Evolutionary conservation across 2,797 vertebrate genomes (phyloP), one percentile per base, ranked within the genome.

Genomic region (Pseudochaenichthys georgianus): DNA sequence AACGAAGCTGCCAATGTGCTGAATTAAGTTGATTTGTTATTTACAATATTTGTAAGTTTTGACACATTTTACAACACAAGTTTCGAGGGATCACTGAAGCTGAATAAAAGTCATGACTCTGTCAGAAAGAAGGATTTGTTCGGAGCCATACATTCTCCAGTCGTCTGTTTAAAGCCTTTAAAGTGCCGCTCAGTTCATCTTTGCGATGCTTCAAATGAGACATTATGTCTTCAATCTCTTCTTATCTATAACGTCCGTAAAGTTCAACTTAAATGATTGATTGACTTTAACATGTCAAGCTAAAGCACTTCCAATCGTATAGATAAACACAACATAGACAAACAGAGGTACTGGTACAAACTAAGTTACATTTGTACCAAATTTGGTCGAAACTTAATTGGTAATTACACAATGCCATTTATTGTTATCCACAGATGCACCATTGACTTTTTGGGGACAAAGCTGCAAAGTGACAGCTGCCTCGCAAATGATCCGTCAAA

Each of bases 151-250:
- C 75, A 77, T 46, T 23, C 52, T 65, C 13, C 31, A 13, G 16
- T 19, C 3, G 21, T 47, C 55, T 38, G 1, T 38, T 69, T 64
- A 64, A 41, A 57, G 10, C 6, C 19, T 64, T 75, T 68, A 53
- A 73, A 53, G 53, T 55, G 42, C 47, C 21, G 71, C 67, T 54
- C 45, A 34, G 52, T 73, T 53, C 28, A 45, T 66, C 62, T 38
- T 52, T 48, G 16, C 73, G 38, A 65, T 28, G 45, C 50, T 75
- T 80, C 21, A 53, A 62, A 64, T 45, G 72, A 75, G 57, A 52
- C 43, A 71, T 70, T 0, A 58, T 16, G 19, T 60, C 34, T 74
- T 63, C 61, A 58, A 72, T 77, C 66, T 78, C 13, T 43, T 70
- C 58, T 47, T 46, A 68, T 76, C 38, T 61, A 3, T 59, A 72